Evolutionary conservation across 2,113 vertebrate species (phyloP), one percentile per base, ranked within the genome.

Genomic region (Sinocyclocheilus grahami): DNA sequence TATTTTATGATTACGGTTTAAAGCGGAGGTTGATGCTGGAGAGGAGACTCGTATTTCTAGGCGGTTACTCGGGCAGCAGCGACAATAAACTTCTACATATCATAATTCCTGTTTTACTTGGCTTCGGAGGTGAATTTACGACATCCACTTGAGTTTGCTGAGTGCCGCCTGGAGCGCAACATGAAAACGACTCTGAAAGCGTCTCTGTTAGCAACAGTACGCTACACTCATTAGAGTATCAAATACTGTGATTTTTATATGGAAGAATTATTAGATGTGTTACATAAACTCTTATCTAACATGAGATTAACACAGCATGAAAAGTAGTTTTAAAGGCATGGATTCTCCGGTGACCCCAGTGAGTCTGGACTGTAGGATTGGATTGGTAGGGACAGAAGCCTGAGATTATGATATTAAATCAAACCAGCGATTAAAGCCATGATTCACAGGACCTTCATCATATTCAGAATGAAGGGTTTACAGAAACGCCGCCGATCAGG

Each of bases 1-100:
- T 60, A 60, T 78, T 78, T 84, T 69, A 74, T 60, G 55, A 63
- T 69, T 53, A 79, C 14, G 20, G 75, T 87, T 88, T 33, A 88
- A 24, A 78, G 51, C 12, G 7, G 24, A 33, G 48, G 55, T 69
- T 85, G 84, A 85, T 27, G 33, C 62, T 24, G 76, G 78, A 42
- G 62, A 80, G 58, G 11, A 18, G 67, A 10, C 7, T 60, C 67
- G 22, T 71, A 83, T 83, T 83, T 58, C 27, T 84, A 10, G 39
- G 87, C 33, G 60, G 14, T 85, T 74, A 30, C 37, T 24, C 6
- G 22, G 5, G 46, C 74, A 55, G 53, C 16, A 5, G 1, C 14
- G 7, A 42, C 33, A 62, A 46, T 80, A 80, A 80, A 80, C 55
- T 79, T 80, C 58, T 60, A 37, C 77, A 16, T 42, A 5, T 39